Conservation (phyloP, 2,797 vertebrate genomes). For the Parambassis ranga region DNA sequence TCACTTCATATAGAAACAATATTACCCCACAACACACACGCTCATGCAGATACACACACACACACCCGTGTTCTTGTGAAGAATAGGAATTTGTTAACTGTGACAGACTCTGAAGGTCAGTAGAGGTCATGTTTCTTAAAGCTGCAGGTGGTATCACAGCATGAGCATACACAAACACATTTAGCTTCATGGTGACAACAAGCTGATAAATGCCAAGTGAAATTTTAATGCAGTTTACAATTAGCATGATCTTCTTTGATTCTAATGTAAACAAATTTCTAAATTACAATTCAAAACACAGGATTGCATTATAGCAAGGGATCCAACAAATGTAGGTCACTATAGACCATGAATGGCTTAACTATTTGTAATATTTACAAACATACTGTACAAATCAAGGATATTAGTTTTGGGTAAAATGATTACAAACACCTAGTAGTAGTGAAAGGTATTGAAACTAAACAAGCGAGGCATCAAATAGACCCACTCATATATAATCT, state of each 20-base stretch:
- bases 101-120: not conserved
- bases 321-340: not conserved
- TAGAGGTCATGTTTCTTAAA: not conserved
- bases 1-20: no score
- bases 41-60: no score
- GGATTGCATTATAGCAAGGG: no score
- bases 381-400: no score
- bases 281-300: not conserved
- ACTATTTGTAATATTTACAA: no score
- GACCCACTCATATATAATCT: not conserved
- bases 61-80: no score
- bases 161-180: not conserved
- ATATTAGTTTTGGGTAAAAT: no score
- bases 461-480: slow-evolving; percentile 28
- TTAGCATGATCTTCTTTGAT: not conserved
- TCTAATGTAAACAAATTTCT: not conserved
- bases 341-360: no score
- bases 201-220: not conserved
- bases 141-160: not conserved
- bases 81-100: slow-evolving; percentile 5
- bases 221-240: not conserved
- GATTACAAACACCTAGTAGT: no score
- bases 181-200: not conserved
- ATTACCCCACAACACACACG: no score
- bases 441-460: not conserved